Conservation (phyloP, 2,888 invertebrate species). For the Heteromyza rotundicornis region DNA sequence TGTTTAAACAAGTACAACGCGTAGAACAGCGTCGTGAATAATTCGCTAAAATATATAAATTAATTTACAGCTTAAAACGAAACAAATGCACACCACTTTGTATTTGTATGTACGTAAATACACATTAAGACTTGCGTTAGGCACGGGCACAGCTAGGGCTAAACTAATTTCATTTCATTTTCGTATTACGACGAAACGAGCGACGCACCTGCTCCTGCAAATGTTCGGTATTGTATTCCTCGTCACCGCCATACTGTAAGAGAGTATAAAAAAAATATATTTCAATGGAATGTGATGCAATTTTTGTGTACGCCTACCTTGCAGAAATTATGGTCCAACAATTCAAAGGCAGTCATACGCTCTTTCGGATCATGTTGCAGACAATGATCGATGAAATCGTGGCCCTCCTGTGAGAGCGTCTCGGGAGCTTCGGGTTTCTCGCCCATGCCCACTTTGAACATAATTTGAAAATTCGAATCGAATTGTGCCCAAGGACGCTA, state of each 20-base stretch:
- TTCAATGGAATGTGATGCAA: no score
- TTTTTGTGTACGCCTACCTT: conserved; percentile 61
- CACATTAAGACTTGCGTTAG: background rate
- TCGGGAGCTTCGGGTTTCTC: conserved; percentile 79
- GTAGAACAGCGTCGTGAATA: background rate
- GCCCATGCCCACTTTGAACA: conserved; percentile 95
- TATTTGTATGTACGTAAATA: background rate
- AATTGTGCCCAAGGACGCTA: conserved; percentile 91
- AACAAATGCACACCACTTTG: background rate
- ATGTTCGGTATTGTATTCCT: conserved; percentile 50
- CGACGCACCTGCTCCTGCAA: conserved; percentile 50
- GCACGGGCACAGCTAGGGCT: background rate
- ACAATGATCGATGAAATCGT: conserved; percentile 78
- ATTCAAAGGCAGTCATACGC: conserved; percentile 73
- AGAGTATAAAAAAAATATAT: conserved; percentile 7
- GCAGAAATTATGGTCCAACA: conserved; percentile 78
- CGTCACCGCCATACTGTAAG: conserved; percentile 54
- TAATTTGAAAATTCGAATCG: conserved; percentile 93
- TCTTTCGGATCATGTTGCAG: conserved; percentile 81
- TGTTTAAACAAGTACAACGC: background rate
- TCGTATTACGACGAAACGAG: conserved; percentile 51
- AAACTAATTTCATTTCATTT: background rate
- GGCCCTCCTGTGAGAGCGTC: conserved; percentile 80
- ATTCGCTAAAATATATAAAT: background rate
- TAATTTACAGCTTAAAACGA: background rate